Base-by-base conservation (phyloP, 2,113 vertebrate genomes). In the Triplophysa tibetana region DNA sequence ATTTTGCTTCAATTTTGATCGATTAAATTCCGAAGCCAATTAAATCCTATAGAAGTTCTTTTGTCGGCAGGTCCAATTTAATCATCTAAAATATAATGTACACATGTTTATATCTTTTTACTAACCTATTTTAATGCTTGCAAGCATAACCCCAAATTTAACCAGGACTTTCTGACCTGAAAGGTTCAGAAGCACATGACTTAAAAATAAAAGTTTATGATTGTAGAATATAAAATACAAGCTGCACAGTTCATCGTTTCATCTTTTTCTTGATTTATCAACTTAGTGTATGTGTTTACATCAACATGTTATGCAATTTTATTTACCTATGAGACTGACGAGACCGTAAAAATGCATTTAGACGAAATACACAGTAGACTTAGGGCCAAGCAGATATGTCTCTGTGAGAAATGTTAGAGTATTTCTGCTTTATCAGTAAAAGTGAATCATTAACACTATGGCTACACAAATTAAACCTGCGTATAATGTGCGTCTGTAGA, bases 401-500 rank as follows among this genome's bases (percentile, higher is more conserved):
- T 58, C 67, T 69, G 52, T 56, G 16, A 58, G 50, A 26, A 33
- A 29, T 45, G n/a, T 19, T 75, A 17, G 26, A 48, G 21, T 43
- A 12, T 63, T 60, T 26, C 52, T 62, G 72, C 58, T 21, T 63
- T 48, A 17, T 75, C 58, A 48, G 48, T 48, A 26, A 63, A 75
- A 19, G 58, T 75, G 4, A 61, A 63, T 75, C 58, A 63, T 75
- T 75, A 29, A 75, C 14, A 45, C 21, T 48, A 16, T 60, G 21
- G n/a, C 41, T 17, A 14, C 19, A 74, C 41, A 45, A 19, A 14
- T 62, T 19, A 62, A 62, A n/a, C 7, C 1, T 29, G 58, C 4
- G 16, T 45, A 21, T 60, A 29, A 38, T 11, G 29, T 73, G 70
- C 29, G 29, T 74, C 38, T 8, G 17, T 16, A 21, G 10, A 41